Evolutionary conservation across 2,113 vertebrate genomes (phyloP).

Genomic region (Lophura nycthemera): DNA sequence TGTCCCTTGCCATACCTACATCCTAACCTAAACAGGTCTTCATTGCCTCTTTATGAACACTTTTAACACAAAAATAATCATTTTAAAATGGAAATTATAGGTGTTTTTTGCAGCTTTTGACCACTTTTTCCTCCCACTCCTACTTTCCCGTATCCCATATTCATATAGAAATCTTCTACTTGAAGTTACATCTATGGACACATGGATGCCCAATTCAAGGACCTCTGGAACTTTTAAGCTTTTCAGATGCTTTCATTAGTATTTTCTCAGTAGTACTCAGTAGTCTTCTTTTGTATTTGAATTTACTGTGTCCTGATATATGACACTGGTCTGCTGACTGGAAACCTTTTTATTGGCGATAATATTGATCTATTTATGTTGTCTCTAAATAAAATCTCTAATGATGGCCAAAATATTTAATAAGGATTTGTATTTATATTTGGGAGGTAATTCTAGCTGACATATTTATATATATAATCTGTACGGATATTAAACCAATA

Average conservation of each 20-base stretch:
- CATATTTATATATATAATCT: background rate
- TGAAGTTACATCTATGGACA: background rate
- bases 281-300: background rate
- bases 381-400: background rate
- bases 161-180: background rate
- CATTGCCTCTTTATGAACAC: background rate
- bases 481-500: background rate
- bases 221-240: rapidly evolving
- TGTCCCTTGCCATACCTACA: background rate
- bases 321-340: background rate
- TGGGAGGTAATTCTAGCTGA: background rate
- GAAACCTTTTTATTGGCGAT: background rate
- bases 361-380: background rate
- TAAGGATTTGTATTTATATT: background rate
- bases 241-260: background rate
- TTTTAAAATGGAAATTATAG: background rate
- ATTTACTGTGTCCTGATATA: background rate
- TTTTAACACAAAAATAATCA: background rate
- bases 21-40: background rate
- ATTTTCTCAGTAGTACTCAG: background rate
- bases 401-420: background rate
- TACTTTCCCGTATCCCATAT: background rate
- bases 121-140: background rate
- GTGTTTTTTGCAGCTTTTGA: background rate
- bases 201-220: background rate